These are phyloP conservation scores for Epinephelus cyanopodus DNA, from an alignment of 2,113 vertebrate genomes.

Conservation along the genomic window DNA sequence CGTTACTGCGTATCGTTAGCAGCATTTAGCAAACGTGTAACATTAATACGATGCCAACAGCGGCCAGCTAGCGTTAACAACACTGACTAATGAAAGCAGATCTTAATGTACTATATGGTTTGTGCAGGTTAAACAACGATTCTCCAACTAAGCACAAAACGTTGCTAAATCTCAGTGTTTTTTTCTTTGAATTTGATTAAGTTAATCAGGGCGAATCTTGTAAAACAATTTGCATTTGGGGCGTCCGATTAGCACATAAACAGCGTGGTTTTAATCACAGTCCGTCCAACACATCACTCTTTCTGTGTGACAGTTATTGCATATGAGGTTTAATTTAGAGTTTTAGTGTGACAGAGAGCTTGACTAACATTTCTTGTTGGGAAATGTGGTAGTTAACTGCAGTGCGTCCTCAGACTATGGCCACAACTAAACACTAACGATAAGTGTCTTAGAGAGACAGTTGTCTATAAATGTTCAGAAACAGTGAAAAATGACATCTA, in stretches of 20 bases:
- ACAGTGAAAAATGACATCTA: too few species aligned
- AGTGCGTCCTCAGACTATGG: neutral
- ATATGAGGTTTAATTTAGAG: neutral
- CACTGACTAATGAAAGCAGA: neutral
- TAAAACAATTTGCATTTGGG: neutral
- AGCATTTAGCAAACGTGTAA: conserved; percentile 55
- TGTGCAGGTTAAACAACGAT: neutral
- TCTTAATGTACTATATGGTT: fast-evolving
- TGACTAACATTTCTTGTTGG: neutral
- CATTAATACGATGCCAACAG: conserved; percentile 12
- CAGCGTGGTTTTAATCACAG: neutral
- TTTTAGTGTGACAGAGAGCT: neutral
- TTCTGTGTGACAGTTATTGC: neutral
- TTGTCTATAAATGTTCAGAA: neutral
- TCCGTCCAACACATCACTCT: neutral
- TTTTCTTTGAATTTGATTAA: neutral
- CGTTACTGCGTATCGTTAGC: conserved; percentile 46
- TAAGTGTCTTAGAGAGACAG: neutral
- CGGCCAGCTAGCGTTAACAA: conserved; percentile 13
- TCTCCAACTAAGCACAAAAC: fast-evolving
- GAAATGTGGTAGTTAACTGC: neutral
- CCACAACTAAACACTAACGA: neutral
- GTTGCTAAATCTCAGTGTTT: neutral
- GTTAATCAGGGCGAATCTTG: too few species aligned
- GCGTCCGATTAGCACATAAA: neutral